A percentile compares a stretch with the other conserved stretches of the same genome.
phyloP scores from a whole-genome alignment of 2,113 vertebrate genomes.

The Xenopus laevis region DNA sequence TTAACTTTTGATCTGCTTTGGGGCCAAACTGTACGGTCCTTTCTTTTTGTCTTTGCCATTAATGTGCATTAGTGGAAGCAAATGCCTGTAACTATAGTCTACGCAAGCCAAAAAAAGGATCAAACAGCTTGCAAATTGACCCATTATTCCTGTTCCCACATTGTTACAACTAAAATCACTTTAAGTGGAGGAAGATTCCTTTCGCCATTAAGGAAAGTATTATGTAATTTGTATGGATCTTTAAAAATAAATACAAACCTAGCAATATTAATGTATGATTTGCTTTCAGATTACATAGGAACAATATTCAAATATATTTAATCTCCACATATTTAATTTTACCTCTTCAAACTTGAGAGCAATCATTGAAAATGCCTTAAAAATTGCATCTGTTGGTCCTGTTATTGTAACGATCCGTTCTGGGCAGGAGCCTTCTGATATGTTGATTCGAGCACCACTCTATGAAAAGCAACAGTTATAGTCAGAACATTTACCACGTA shows the following conservation, averaged over 20 bases:
- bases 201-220: conserved; percentile 53
- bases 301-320: not conserved
- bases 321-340: conserved; percentile 41
- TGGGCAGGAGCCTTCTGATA: conserved; percentile 88
- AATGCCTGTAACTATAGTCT: conserved; percentile 55
- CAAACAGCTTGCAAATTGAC: conserved; percentile 56
- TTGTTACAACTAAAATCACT: conserved; percentile 47
- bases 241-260: conserved; percentile 54
- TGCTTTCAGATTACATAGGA: not conserved
- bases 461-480: conserved; percentile 57
- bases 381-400: conserved; percentile 87
- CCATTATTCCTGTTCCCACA: conserved; percentile 51
- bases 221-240: conserved; percentile 54
- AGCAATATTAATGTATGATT: conserved; percentile 44
- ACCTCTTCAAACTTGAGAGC: conserved; percentile 94
- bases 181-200: conserved; percentile 52
- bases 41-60: conserved; percentile 53
- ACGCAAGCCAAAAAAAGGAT: conserved; percentile 56
- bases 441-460: conserved; percentile 91
- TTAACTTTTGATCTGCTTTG: conserved; percentile 51
- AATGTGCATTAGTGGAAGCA: conserved; percentile 52
- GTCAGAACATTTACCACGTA: not conserved
- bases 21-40: conserved; percentile 51
- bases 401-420: conserved; percentile 92
- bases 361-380: conserved; percentile 92